phyloP scores from a whole-genome alignment of 2,888 invertebrate genomes.

The Cephalotes varians region DNA sequence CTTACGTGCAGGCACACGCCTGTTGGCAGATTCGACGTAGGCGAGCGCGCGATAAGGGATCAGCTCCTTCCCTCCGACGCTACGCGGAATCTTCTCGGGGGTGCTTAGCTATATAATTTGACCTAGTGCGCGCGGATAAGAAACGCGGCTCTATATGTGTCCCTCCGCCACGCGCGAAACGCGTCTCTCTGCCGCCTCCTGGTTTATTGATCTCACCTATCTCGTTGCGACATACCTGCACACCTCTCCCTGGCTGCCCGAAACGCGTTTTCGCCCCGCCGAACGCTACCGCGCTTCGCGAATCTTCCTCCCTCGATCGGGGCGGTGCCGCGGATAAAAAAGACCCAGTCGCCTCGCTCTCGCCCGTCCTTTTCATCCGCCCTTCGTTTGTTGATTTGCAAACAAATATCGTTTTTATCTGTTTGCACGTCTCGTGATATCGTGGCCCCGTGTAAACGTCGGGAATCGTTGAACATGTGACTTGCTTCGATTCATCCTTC shows the following conservation, averaged over 20 bases:
- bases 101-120: conserved; percentile 84
- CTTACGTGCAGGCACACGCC: too few species aligned
- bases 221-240: conserved; percentile 63
- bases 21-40: neutral
- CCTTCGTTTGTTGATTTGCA: neutral
- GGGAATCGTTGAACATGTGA: neutral
- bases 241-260: conserved; percentile 13
- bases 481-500: neutral
- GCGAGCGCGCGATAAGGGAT: neutral
- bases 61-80: neutral
- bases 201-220: conserved; percentile 83
- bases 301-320: neutral
- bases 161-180: conserved; percentile 79
- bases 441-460: neutral
- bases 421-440: neutral
- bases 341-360: neutral
- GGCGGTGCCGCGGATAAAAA: neutral
- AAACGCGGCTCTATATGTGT: conserved; percentile 79
- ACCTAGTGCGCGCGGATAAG: conserved; percentile 85
- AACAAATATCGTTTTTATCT: neutral
- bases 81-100: conserved; percentile 62
- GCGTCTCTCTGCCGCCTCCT: conserved; percentile 80
- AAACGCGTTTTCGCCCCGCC: conserved; percentile 12
- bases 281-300: neutral
- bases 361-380: neutral